phyloP scores from a whole-genome alignment of 2,888 invertebrate genomes.

The Rotaria magnacalcarata region DNA sequence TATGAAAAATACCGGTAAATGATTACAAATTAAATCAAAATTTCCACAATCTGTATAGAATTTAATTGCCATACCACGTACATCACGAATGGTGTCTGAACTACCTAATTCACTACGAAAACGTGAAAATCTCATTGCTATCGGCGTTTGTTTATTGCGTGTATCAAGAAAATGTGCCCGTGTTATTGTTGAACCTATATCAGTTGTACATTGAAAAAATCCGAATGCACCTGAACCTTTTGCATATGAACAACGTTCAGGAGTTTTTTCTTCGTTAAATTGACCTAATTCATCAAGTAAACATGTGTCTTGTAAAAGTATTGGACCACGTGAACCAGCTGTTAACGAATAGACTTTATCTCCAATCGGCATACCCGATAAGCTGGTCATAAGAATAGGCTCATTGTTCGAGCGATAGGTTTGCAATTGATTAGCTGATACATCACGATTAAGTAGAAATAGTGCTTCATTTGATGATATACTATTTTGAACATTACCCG shows the following conservation, averaged over 20 bases:
- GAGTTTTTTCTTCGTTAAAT: slow-evolving; percentile 28
- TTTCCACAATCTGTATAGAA: slow-evolving; percentile 37
- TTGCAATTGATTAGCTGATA: slow-evolving; percentile 36
- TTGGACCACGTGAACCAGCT: neutral
- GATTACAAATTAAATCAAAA: slow-evolving; percentile 35
- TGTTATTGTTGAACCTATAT: neutral
- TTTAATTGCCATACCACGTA: slow-evolving; percentile 20
- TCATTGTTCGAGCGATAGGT: slow-evolving; percentile 39
- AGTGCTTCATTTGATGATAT: neutral
- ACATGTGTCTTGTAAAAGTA: slow-evolving; percentile 5
- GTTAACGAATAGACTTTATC: slow-evolving; percentile 30
- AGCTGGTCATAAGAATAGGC: slow-evolving; percentile 14
- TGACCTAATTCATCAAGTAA: slow-evolving; percentile 31
- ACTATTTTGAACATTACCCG: neutral
- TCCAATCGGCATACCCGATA: slow-evolving; percentile 16
- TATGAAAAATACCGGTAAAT: slow-evolving; percentile 32
- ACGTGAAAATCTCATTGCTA: slow-evolving; percentile 37
- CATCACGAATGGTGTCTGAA: slow-evolving; percentile 20
- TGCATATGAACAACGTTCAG: slow-evolving; percentile 12
- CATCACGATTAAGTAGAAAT: slow-evolving; percentile 30
- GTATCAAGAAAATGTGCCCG: slow-evolving; percentile 6
- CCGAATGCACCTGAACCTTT: slow-evolving; percentile 36
- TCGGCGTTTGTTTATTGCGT: slow-evolving; percentile 23
- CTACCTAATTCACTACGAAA: slow-evolving; percentile 22
- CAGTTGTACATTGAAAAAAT: slow-evolving; percentile 37